These are phyloP conservation scores for Yoshiicerus persimilis DNA, from an alignment of 1,140 invertebrate species.

Conservation along the genomic window DNA sequence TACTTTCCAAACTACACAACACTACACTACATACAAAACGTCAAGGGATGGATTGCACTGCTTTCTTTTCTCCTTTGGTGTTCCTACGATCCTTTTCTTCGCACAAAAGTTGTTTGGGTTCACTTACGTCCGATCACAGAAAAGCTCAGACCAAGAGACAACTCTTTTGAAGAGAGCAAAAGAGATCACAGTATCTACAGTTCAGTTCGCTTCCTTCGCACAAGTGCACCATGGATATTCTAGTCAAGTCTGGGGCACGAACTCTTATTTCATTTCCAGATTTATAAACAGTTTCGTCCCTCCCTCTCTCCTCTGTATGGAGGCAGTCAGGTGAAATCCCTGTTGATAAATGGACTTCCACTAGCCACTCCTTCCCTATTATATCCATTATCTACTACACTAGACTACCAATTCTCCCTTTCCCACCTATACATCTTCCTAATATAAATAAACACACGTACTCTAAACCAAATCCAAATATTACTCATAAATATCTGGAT, in stretches of 20 bases:
- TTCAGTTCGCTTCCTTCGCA: neutral
- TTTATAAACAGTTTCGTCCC: constrained; percentile 11
- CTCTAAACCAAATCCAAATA: too few relatives aligned
- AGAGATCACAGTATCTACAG: neutral
- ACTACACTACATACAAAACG: neutral
- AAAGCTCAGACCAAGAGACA: neutral
- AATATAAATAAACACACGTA: neutral
- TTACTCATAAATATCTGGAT: too few relatives aligned
- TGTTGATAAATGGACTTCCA: constrained; percentile 22
- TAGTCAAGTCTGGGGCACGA: neutral
- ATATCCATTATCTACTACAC: neutral
- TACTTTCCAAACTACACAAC: neutral
- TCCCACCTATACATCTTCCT: neutral
- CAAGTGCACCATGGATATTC: neutral
- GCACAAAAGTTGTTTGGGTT: neutral
- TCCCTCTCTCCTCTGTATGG: neutral
- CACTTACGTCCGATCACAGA: neutral
- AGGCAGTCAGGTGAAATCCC: constrained; percentile 27
- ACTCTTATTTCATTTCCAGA: constrained; percentile 25
- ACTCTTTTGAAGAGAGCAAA: neutral
- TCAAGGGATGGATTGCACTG: neutral
- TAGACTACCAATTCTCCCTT: too few relatives aligned
- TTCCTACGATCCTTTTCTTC: neutral
- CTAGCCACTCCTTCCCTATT: constrained; percentile 1
- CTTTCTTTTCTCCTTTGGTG: neutral